phyloP scores from a whole-genome alignment of 2,888 invertebrate species.

The Tachina fera region DNA sequence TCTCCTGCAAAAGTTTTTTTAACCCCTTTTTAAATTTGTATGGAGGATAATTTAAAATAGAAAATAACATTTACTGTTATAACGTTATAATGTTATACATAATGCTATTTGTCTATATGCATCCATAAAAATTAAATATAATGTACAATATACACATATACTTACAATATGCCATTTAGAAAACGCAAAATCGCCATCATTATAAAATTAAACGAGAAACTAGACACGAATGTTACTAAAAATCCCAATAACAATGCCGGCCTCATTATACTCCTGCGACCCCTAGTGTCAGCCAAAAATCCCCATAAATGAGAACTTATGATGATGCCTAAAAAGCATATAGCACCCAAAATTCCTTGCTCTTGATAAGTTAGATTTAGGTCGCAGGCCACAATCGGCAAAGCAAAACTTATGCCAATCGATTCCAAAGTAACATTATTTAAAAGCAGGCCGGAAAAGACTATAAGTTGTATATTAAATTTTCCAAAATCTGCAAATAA shows the following conservation, averaged over 20 bases:
- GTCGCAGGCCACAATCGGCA: slow-evolving; percentile 84
- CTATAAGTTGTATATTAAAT: slow-evolving; percentile 83
- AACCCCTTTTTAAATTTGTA: too few species aligned
- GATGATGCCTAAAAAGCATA: slow-evolving; percentile 83
- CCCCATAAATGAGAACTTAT: slow-evolving; percentile 85
- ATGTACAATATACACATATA: slow-evolving; percentile 41
- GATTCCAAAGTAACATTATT: slow-evolving; percentile 83
- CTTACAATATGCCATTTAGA: slow-evolving; percentile 84
- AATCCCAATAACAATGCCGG: slow-evolving; percentile 83
- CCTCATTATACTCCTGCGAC: slow-evolving; percentile 83
- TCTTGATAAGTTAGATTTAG: slow-evolving; percentile 80
- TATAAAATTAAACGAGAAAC: slow-evolving; percentile 83
- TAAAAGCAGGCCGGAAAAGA: slow-evolving; percentile 84
- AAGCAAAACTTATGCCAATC: slow-evolving; percentile 83
- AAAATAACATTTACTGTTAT: too few species aligned
- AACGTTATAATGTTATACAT: too few species aligned
- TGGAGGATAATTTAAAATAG: too few species aligned
- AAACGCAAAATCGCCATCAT: slow-evolving; percentile 83
- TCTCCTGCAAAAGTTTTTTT: too few species aligned
- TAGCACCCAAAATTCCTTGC: slow-evolving; percentile 82
- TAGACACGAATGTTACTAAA: slow-evolving; percentile 83
- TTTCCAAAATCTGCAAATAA: slow-evolving; percentile 83
- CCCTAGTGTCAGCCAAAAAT: slow-evolving; percentile 84
- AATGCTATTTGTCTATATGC: neutral
- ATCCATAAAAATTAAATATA: neutral